Evolutionary conservation across 2,113 vertebrate genomes (phyloP).

Genomic region (Gopherus flavomarginatus): DNA sequence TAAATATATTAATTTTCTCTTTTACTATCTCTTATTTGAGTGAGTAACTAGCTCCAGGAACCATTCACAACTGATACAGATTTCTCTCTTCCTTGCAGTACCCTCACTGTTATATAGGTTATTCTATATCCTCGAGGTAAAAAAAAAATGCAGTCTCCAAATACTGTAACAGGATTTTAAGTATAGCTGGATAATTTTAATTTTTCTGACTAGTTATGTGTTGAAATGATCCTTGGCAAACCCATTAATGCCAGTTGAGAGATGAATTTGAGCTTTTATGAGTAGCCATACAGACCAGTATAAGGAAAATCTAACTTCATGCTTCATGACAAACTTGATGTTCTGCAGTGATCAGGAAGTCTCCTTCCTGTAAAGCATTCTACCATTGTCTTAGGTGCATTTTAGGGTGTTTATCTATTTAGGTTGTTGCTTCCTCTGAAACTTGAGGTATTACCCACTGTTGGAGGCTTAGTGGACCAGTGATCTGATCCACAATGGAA

Average conservation of each 20-base stretch:
- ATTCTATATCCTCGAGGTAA: not conserved
- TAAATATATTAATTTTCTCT: rapidly evolving
- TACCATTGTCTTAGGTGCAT: not conserved
- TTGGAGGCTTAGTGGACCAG: not conserved
- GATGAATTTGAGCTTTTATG: not conserved
- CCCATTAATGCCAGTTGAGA: not conserved
- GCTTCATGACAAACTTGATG: not conserved
- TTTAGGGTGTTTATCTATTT: not conserved
- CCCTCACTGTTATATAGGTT: not conserved
- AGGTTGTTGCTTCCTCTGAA: not conserved
- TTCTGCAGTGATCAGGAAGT: not conserved
- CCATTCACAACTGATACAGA: not conserved
- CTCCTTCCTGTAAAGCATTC: not conserved
- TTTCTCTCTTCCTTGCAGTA: not conserved
- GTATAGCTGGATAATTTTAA: not conserved
- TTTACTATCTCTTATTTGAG: not conserved
- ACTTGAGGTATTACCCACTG: not conserved
- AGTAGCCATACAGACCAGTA: not conserved
- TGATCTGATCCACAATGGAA: not conserved
- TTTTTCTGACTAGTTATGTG: not conserved
- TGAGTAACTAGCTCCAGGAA: not conserved
- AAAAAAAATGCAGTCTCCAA: not conserved
- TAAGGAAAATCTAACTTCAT: not conserved
- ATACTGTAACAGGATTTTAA: not conserved
- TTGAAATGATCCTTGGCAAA: not conserved